Percentiles rank a stretch among this genome's conserved stretches.
These are phyloP conservation scores for Tachystola acroxantha DNA, from an alignment of 2,888 invertebrate species.

Conservation along the genomic window DNA sequence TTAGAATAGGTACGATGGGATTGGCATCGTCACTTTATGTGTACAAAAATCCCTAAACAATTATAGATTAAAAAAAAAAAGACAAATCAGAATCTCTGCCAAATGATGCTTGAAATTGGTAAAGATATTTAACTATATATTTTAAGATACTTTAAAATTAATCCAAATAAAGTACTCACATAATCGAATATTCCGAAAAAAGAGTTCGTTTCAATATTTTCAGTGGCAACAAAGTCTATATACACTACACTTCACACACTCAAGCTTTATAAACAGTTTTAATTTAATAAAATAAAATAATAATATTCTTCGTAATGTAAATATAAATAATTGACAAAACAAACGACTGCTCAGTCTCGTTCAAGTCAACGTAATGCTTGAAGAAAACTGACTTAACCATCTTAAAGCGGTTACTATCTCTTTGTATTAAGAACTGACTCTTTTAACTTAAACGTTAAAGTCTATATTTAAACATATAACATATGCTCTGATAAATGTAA, in stretches of 20 bases:
- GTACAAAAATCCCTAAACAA: too few relatives aligned
- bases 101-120: too few relatives aligned
- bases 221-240: conserved; percentile 1
- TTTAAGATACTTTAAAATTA: too few relatives aligned
- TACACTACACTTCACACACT: conserved; percentile 4
- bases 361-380: conserved; percentile 4
- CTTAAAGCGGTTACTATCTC: neutral
- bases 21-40: too few relatives aligned
- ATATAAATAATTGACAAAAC: neutral
- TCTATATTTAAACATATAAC: neutral
- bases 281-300: too few relatives aligned
- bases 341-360: conserved; percentile 2
- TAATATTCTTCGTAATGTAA: neutral
- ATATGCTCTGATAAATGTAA: conserved; percentile 4
- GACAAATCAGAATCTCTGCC: too few relatives aligned
- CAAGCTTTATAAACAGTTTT: neutral
- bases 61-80: too few relatives aligned
- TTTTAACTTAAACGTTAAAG: neutral
- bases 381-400: neutral
- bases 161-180: conserved; percentile 6
- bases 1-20: too few relatives aligned
- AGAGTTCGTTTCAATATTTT: too few relatives aligned
- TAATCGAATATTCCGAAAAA: neutral
- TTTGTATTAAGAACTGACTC: neutral
- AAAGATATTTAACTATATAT: too few relatives aligned